Conservation (phyloP, 1,140 invertebrate species). For the Drosophila suzukii region DNA sequence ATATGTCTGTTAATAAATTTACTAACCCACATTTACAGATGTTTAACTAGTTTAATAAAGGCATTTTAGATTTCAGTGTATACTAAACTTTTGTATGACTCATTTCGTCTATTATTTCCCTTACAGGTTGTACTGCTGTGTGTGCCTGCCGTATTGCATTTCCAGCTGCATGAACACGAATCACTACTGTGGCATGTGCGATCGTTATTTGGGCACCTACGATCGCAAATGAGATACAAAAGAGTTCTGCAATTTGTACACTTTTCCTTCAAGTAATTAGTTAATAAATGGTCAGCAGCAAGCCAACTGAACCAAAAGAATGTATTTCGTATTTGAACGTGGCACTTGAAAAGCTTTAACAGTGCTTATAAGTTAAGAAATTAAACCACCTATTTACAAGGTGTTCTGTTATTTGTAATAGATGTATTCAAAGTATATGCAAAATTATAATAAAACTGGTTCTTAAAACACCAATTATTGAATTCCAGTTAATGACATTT, state of each 20-base stretch:
- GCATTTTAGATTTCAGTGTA: not conserved
- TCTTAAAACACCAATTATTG: not conserved
- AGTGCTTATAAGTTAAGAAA: not conserved
- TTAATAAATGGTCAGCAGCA: constrained; percentile 17
- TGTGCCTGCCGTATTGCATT: constrained; percentile 88
- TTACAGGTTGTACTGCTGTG: constrained; percentile 87
- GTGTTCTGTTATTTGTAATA: not conserved
- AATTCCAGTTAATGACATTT: not conserved
- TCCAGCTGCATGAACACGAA: constrained; percentile 87
- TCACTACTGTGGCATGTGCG: constrained; percentile 89
- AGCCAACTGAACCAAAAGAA: not conserved
- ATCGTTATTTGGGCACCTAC: constrained; percentile 87
- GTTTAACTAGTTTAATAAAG: not conserved
- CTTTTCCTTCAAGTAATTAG: constrained; percentile 23
- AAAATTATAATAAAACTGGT: not conserved
- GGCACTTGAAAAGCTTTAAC: not conserved
- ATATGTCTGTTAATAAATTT: too few relatives aligned
- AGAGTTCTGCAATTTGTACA: constrained; percentile 3
- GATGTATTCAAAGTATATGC: not conserved
- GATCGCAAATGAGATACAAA: constrained; percentile 43
- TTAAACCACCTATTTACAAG: not conserved
- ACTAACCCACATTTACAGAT: too few relatives aligned
- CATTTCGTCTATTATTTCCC: not conserved
- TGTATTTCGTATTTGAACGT: constrained; percentile 10
- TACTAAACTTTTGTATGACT: not conserved